Conservation (phyloP, 2,113 vertebrate genomes). For the Macroglossus sobrinus region DNA sequence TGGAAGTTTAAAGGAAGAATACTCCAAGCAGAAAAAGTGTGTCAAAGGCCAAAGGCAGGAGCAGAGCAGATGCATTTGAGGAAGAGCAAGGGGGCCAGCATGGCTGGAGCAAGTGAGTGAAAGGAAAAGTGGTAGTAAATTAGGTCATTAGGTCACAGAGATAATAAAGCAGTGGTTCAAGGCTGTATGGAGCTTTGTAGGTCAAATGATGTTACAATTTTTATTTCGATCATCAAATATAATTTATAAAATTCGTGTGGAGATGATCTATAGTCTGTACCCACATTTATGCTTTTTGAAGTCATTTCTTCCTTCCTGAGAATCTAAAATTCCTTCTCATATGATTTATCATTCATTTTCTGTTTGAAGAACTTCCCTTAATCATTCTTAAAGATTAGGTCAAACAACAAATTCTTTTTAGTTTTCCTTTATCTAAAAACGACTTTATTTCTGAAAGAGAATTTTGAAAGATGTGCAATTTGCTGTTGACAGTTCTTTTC, state of each 20-base stretch:
- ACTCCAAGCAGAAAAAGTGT: neutral
- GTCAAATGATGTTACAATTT: neutral
- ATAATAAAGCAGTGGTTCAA: neutral
- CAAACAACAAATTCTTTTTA: neutral
- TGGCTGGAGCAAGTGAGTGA: neutral
- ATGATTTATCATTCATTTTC: neutral
- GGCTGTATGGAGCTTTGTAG: neutral
- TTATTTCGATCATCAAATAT: neutral
- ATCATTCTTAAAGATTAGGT: neutral
- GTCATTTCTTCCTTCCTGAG: neutral
- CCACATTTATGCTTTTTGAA: neutral
- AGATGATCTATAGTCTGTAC: neutral
- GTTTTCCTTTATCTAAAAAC: neutral
- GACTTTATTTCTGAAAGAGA: neutral
- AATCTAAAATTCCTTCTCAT: neutral
- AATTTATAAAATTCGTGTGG: neutral
- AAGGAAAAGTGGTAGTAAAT: neutral
- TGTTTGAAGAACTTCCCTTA: neutral
- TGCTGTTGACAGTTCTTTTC: neutral
- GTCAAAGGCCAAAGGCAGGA: neutral
- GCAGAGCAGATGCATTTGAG: neutral
- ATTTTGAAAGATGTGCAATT: neutral
- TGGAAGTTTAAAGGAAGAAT: neutral
- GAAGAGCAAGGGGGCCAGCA: neutral
- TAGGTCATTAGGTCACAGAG: neutral